These are phyloP conservation scores for Phrynosoma blainvillii DNA, from an alignment of 2,113 vertebrate genomes.

Conservation along the genomic window DNA sequence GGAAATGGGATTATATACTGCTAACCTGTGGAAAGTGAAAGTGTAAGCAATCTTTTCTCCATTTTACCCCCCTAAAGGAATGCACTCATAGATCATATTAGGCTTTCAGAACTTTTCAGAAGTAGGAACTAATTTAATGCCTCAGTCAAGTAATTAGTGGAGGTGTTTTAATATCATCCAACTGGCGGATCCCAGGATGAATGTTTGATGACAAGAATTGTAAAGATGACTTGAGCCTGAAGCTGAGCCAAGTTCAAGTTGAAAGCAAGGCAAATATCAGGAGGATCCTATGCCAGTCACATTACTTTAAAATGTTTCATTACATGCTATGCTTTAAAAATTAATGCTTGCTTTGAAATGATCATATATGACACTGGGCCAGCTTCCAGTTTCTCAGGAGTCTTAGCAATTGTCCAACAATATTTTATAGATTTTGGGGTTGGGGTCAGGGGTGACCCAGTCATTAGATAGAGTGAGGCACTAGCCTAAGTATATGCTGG, in stretches of 20 bases:
- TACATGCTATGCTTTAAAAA: slow-evolving; percentile 23
- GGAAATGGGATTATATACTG: slow-evolving; percentile 65
- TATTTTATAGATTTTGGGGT: neutral
- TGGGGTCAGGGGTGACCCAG: neutral
- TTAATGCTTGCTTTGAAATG: slow-evolving; percentile 26
- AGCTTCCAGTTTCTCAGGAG: slow-evolving; percentile 37
- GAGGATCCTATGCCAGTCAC: slow-evolving; percentile 35
- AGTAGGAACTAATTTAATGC: slow-evolving; percentile 56
- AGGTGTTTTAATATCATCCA: slow-evolving; percentile 53
- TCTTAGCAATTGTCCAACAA: slow-evolving; percentile 28
- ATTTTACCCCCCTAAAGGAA: slow-evolving; percentile 59
- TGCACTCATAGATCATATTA: slow-evolving; percentile 51
- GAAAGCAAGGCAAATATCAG: slow-evolving; percentile 10
- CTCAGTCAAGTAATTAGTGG: slow-evolving; percentile 55
- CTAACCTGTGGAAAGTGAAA: slow-evolving; percentile 70
- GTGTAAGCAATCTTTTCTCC: slow-evolving; percentile 51
- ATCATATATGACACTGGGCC: slow-evolving; percentile 21
- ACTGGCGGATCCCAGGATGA: slow-evolving; percentile 43
- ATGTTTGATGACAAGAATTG: slow-evolving; percentile 37
- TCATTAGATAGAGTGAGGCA: neutral
- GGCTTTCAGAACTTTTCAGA: slow-evolving; percentile 51
- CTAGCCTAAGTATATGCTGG: neutral
- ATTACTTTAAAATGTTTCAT: slow-evolving; percentile 19
- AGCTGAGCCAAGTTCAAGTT: slow-evolving; percentile 28
- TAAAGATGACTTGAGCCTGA: slow-evolving; percentile 46